Base-by-base conservation (phyloP, 2,888 invertebrate genomes). In the Phytoseiulus persimilis region DNA sequence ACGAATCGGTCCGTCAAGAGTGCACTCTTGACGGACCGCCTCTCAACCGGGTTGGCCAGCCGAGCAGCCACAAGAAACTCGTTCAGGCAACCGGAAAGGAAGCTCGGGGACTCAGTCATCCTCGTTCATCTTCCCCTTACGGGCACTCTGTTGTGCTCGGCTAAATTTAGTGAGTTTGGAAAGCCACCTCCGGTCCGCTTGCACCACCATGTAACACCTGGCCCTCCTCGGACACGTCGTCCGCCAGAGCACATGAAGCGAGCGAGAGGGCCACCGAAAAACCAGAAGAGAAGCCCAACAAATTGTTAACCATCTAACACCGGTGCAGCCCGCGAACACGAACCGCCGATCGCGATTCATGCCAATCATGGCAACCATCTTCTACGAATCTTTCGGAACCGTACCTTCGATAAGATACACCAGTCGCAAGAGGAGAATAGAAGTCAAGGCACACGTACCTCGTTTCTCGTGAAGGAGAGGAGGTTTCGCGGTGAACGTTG, bases 121-220 rank as follows among this genome's bases (percentile, higher is more conserved):
- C 65, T 65, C 65, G 65, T 65, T 65, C 65, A 65, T 65, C 65
- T 65, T 65, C 65, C 65, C 65, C 65, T 65, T 65, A 11, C 65
- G 65, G 65, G 65, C 65, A n/a, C n/a, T 14, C 5, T 65, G 65
- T 65, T 65, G 65, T 65, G 65, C 65, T 28, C 65, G 18, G 65
- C 65, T 65, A 65, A 65, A 65, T 65, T 65, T 65, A 65, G 65
- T 65, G 65, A 65, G 23, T 65, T 65, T 28, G 65, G 18, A 65
- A 65, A 65, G 65, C 65, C 65, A 65, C 18, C 65, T 65, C 65
- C 18, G 65, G 65, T 2, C 5, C 18, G 65, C 28, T 65, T 65
- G 65, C 65, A 65, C 65, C 65, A 65, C 65, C 65, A 65, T 65
- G 65, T 65, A 65, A 65, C 65, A 65, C 65, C 65, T 65, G 65